phyloP scores from a whole-genome alignment of 2,113 vertebrate species.

The Nothoprocta pentlandii region DNA sequence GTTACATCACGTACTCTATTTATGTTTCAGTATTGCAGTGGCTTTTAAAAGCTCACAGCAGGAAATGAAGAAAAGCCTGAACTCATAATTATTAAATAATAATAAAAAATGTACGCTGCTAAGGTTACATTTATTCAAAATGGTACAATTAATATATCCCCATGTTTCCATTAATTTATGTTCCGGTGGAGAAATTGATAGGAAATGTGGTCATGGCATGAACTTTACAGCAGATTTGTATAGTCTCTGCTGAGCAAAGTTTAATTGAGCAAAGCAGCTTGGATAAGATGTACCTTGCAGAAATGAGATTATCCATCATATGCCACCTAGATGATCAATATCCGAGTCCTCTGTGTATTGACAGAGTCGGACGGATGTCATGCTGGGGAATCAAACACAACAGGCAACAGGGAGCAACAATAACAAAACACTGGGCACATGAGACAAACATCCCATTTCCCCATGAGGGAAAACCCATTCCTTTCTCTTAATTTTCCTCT shows the following conservation, averaged over 20 bases:
- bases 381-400: background rate
- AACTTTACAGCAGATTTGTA: constrained; percentile 67
- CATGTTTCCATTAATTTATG: constrained; percentile 66
- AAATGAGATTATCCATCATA: background rate
- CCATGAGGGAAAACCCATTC: background rate
- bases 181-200: constrained; percentile 70
- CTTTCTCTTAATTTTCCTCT: background rate
- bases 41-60: constrained; percentile 75
- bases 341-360: background rate
- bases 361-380: background rate
- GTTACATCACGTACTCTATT: constrained; percentile 70
- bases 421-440: background rate
- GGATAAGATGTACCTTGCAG: background rate
- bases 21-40: constrained; percentile 67
- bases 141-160: constrained; percentile 70
- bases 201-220: constrained; percentile 68
- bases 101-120: constrained; percentile 68
- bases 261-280: constrained; percentile 46
- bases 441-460: background rate
- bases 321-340: background rate
- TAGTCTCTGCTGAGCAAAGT: constrained; percentile 53
- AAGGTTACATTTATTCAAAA: constrained; percentile 72
- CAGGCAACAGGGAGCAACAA: background rate
- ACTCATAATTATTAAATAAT: constrained; percentile 75
- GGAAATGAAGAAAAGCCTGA: constrained; percentile 71